Percentiles rank a stretch among this genome's conserved stretches.
These are phyloP conservation scores for Nylanderia fulva DNA, from an alignment of 1,140 invertebrate genomes.

Conservation along the genomic window DNA sequence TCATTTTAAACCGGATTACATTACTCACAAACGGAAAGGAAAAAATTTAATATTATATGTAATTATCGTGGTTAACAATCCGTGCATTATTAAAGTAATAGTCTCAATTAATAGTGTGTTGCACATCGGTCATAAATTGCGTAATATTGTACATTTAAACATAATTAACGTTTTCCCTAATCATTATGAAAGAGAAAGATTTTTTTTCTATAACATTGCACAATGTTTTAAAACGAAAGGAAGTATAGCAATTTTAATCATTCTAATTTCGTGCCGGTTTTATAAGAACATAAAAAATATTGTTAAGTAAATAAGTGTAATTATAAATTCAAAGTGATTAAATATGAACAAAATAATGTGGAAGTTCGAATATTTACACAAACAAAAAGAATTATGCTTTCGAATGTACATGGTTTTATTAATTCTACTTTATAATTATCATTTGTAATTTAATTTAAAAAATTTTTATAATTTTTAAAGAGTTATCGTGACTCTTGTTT, in stretches of 20 bases:
- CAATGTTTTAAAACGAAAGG: background rate
- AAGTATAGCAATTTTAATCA: background rate
- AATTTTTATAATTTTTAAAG: background rate
- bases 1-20: background rate
- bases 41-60: background rate
- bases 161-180: background rate
- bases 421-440: background rate
- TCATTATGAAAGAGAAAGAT: conserved; percentile 1
- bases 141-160: background rate
- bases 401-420: background rate
- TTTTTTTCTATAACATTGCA: background rate
- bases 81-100: conserved; percentile 7
- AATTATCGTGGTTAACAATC: conserved; percentile 13
- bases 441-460: background rate
- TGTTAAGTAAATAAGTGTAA: background rate
- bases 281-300: background rate
- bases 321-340: background rate
- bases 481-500: background rate
- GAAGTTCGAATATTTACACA: background rate
- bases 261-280: conserved; percentile 6
- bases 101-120: conserved; percentile 36
- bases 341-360: background rate
- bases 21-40: background rate
- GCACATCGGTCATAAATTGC: background rate
- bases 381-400: background rate